Evolutionary conservation across 2,888 invertebrate species (phyloP).

Genomic region (Carcina quercana): DNA sequence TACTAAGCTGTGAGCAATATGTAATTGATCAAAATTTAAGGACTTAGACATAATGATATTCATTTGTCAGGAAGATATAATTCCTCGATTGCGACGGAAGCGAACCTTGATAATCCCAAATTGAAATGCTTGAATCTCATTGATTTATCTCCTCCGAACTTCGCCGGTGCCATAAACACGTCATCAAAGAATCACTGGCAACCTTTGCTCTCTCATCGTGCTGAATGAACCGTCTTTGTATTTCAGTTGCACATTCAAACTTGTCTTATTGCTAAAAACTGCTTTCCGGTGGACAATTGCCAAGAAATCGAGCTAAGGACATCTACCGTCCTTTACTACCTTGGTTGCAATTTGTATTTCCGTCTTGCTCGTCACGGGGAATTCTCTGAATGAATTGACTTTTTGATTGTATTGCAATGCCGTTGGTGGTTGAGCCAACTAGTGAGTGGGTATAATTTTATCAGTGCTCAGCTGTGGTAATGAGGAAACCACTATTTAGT

Average conservation of each 20-base stretch:
- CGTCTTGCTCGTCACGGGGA: constrained; percentile 38
- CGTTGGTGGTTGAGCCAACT: constrained; percentile 51
- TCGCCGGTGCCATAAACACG: no score
- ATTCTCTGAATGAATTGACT: constrained; percentile 67
- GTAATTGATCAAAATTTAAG: no score
- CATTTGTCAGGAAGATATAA: no score
- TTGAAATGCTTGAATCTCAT: no score
- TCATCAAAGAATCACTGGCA: not conserved
- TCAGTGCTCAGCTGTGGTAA: constrained; percentile 3
- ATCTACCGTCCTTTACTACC: constrained; percentile 31
- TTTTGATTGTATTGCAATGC: constrained; percentile 65
- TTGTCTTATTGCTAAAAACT: constrained; percentile 61
- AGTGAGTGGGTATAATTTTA: constrained; percentile 62
- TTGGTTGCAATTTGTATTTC: constrained; percentile 19
- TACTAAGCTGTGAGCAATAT: no score
- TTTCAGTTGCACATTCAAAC: constrained; percentile 52
- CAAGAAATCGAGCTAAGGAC: constrained; percentile 57
- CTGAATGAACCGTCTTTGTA: constrained; percentile 63
- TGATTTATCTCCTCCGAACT: no score
- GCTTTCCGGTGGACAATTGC: constrained; percentile 72
- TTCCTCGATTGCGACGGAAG: no score
- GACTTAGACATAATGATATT: no score
- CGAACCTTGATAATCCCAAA: no score
- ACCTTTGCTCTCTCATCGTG: constrained; percentile 23
- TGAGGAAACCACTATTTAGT: not conserved